Conservation (phyloP, 2,113 vertebrate species). For the Calidris pugnax region DNA sequence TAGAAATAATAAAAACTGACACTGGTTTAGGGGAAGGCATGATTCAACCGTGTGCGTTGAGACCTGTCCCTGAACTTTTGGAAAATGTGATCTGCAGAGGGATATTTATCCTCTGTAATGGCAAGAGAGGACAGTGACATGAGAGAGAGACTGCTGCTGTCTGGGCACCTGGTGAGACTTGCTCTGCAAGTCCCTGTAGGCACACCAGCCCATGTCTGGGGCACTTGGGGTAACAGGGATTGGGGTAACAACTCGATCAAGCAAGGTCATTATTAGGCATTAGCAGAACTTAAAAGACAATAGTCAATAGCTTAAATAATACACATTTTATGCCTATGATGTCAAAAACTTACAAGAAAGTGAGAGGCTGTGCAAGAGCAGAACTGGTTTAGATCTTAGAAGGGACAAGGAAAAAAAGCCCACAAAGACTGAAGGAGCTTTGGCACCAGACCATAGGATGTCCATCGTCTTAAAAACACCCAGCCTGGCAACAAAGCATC, state of each 20-base stretch:
- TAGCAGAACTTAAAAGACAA: background rate
- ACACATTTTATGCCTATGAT: background rate
- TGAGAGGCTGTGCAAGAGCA: background rate
- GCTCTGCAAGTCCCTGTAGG: background rate
- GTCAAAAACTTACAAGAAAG: background rate
- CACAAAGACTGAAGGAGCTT: background rate
- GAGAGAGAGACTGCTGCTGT: background rate
- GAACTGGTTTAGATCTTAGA: background rate
- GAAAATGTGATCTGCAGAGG: background rate
- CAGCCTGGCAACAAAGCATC: background rate
- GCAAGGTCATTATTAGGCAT: background rate
- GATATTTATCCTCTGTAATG: background rate
- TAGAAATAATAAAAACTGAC: slow-evolving; percentile 2
- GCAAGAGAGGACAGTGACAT: background rate
- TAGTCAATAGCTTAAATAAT: background rate
- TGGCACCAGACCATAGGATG: background rate
- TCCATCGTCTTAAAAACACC: background rate
- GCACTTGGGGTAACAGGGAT: background rate
- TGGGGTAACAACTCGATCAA: background rate
- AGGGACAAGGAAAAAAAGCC: background rate
- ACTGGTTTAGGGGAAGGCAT: background rate
- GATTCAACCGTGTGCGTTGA: background rate
- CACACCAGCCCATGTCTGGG: background rate
- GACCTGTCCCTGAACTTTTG: background rate
- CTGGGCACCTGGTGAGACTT: background rate